A percentile compares a stretch with the other conserved stretches of the same genome.
Evolutionary conservation across 1,140 invertebrate genomes (phyloP).

Genomic region (Himalopsyche phryganea): DNA sequence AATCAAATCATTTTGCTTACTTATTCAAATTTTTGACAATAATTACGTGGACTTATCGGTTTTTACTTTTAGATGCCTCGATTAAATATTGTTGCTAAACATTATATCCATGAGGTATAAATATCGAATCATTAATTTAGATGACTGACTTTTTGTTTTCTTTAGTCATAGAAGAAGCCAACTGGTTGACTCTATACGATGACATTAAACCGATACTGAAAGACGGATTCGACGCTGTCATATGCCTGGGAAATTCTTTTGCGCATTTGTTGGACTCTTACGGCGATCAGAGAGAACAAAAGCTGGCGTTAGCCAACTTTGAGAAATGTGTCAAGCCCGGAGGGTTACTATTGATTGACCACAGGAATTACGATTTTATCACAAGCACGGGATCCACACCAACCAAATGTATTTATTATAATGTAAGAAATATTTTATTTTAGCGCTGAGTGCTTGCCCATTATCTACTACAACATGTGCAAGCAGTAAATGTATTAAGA

Average conservation of each 20-base stretch:
- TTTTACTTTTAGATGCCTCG: too few relatives aligned
- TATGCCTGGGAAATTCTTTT: constrained; percentile 87
- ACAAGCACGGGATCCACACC: constrained; percentile 66
- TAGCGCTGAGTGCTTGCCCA: too few relatives aligned
- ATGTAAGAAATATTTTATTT: constrained; percentile 67
- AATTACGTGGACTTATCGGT: too few relatives aligned
- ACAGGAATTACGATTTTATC: constrained; percentile 82
- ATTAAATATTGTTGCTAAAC: too few relatives aligned
- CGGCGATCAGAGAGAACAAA: constrained; percentile 76
- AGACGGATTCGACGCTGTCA: constrained; percentile 72
- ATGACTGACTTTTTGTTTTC: too few relatives aligned
- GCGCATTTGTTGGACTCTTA: constrained; percentile 77
- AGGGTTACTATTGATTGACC: constrained; percentile 81
- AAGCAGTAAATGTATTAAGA: too few relatives aligned
- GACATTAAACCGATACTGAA: constrained; percentile 60
- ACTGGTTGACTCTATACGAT: constrained; percentile 70
- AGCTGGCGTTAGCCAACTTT: constrained; percentile 73
- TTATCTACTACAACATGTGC: too few relatives aligned
- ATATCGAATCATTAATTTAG: too few relatives aligned
- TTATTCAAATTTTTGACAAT: too few relatives aligned
- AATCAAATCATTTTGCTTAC: too few relatives aligned
- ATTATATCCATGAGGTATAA: too few relatives aligned
- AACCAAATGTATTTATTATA: constrained; percentile 81
- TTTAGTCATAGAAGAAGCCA: constrained; percentile 77
- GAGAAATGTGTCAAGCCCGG: constrained; percentile 77